Conservation (phyloP, 1,140 invertebrate genomes). For the Drosophila pachea region DNA sequence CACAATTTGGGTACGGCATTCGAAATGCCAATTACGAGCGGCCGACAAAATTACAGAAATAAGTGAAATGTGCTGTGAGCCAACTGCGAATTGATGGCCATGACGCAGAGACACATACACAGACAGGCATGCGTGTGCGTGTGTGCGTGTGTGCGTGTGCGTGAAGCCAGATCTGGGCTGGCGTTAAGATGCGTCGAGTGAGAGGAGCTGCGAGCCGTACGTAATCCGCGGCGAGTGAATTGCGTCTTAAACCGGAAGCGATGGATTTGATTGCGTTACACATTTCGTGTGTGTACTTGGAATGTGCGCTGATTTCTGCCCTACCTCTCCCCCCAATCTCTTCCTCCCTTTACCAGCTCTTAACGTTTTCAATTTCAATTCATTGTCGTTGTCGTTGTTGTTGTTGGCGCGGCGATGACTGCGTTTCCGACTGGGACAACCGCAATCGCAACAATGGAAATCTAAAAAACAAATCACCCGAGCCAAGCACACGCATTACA, state of each 20-base stretch:
- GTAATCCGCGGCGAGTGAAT: slow-evolving; percentile 74
- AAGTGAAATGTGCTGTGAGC: slow-evolving; percentile 54
- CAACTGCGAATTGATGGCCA: slow-evolving; percentile 72
- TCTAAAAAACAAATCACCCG: slow-evolving; percentile 77
- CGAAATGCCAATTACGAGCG: slow-evolving; percentile 61
- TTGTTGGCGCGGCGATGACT: slow-evolving; percentile 49
- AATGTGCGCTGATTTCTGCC: slow-evolving; percentile 71
- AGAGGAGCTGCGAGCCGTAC: slow-evolving; percentile 27
- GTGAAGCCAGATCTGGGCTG: neutral
- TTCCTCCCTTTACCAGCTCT: neutral
- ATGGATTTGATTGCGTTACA: slow-evolving; percentile 78
- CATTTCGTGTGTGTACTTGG: slow-evolving; percentile 61
- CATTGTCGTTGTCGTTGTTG: slow-evolving; percentile 41
- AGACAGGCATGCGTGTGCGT: neutral
- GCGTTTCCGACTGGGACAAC: slow-evolving; percentile 43
- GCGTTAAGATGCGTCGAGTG: neutral
- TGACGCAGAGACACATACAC: slow-evolving; percentile 44
- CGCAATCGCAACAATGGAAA: slow-evolving; percentile 60
- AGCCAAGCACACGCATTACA: slow-evolving; percentile 47
- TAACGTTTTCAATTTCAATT: slow-evolving; percentile 37
- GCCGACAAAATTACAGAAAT: slow-evolving; percentile 31
- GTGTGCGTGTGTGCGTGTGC: neutral
- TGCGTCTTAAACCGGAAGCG: slow-evolving; percentile 77
- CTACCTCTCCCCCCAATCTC: slow-evolving; percentile 6
- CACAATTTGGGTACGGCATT: slow-evolving; percentile 68